Evolutionary conservation across 2,797 vertebrate species (phyloP), one percentile per base, ranked within the genome.

Genomic region (Danio aesculapii): DNA sequence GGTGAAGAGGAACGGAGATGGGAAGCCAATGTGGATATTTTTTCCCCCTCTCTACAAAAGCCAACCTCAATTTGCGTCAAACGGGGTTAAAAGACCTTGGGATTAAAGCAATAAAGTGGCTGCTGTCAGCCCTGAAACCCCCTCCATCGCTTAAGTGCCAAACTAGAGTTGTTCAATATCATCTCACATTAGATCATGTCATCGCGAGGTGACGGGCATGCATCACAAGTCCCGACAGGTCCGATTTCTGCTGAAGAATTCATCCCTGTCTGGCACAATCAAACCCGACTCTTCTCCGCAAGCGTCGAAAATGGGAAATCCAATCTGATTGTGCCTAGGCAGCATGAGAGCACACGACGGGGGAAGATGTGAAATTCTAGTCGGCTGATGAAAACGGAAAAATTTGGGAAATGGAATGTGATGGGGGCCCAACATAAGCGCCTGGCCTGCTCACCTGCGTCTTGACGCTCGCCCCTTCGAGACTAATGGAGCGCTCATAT

Each of bases 31-130:
- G 91, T 91, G 88, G 93, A 92, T 86, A 88, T 92, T 89, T 91
- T 86, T 83, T 30, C 30, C 57, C 53, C 44, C 75, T 86, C 70
- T 75, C 88, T 85, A 93, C 92, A 95, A 95, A 95, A 97, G 96
- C 95, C 97, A 98, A 95, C 95, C 95, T 98, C 96, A 96, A 97
- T 98, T 98, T 97, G 95, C 95, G 96, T 99, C 97, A 98, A 98
- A 94, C 93, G 94, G 92, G 91, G 94, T 96, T 98, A 97, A 96
- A 96, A 97, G 95, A 97, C 94, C 93, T 94, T 95, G 95, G 95
- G 95, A 98, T 97, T 98, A 97, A 96, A 97, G 96, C 95, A 96
- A 94, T 97, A 97, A 98, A 98, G 94, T 96, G 96, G 94, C 94
- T 92, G 95, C 96, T 98, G 97, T 99, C 97, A 97, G 95, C 94